Evolutionary conservation across 2,113 vertebrate species (phyloP), one percentile per base, ranked within the genome.

Genomic region (Xiphophorus hellerii): DNA sequence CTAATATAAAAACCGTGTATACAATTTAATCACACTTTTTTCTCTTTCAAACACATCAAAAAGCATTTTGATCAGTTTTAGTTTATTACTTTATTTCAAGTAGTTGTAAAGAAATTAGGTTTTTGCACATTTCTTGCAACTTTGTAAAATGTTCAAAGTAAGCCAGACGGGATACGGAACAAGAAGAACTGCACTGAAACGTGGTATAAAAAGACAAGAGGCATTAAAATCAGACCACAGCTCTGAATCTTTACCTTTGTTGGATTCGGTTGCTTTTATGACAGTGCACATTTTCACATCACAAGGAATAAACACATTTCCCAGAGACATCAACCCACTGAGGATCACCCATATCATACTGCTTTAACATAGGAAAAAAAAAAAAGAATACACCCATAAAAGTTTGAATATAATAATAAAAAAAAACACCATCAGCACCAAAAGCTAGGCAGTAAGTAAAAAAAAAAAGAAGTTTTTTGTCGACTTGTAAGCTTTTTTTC

Each of bases 51-150:
- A 78, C 33, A 72, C 4, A 13, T n/a, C 1, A 65, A 66, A 31
- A 58, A n/a, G 20, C 51, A 25, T n/a, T 93, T 94, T 95, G 87
- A 94, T 95, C 93, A 96, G 95, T 90, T 97, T 94, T 96, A 95
- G 95, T 94, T 92, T 97, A 97, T 98, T 98, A 96, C 97, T 95
- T 95, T 94, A 96, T 96, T 97, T 98, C 96, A 97, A 97, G 96
- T 97, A 92, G 70, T 97, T 97, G 89, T 96, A 97, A 97, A 85
- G 44, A 95, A 95, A 95, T 94, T 91, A 96, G 95, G 95, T 92
- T 93, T 96, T 95, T 95, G 94, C 93, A 95, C 44, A 48, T 48
- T 48, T 48, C 44, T 48, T 48, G 44, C 17, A 96, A 95, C 94
- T 95, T 95, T 94, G 93, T 96, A 95, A 96, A 96, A 96, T 94